Conservation (phyloP, 2,113 vertebrate genomes). For the Dicerorhinus sumatrensis region DNA sequence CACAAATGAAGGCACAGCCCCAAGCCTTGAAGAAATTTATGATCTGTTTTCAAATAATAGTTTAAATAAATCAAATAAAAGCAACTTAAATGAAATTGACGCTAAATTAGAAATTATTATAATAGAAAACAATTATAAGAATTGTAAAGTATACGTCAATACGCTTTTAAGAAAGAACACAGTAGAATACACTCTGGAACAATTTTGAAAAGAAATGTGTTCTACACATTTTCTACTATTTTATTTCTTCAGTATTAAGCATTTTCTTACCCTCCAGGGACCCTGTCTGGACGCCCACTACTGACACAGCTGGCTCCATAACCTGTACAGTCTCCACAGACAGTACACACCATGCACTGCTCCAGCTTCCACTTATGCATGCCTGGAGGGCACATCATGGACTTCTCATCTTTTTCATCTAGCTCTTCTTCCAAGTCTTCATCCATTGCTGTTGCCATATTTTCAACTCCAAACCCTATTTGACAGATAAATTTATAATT, state of each 20-base stretch:
- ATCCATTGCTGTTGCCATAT: slow-evolving; percentile 99
- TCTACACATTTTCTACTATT: background rate
- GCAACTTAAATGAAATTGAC: background rate
- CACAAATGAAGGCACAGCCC: background rate
- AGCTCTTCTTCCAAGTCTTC: slow-evolving; percentile 98
- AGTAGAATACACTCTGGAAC: background rate
- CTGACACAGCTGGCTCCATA: slow-evolving; percentile 99
- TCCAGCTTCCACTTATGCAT: slow-evolving; percentile 99
- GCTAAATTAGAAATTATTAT: background rate
- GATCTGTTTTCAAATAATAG: slow-evolving; percentile 45
- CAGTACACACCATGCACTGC: slow-evolving; percentile 99
- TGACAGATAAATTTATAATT: slow-evolving; percentile 36
- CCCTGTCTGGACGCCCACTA: slow-evolving; percentile 97
- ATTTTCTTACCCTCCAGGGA: slow-evolving; percentile 95
- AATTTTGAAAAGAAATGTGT: background rate
- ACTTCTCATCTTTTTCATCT: slow-evolving; percentile 99
- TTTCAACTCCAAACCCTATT: slow-evolving; percentile 96
- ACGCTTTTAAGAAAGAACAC: background rate
- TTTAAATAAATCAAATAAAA: slow-evolving; percentile 40
- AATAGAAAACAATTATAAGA: background rate
- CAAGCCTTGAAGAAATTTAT: background rate
- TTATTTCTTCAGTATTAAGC: background rate
- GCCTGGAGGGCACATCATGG: slow-evolving; percentile 99
- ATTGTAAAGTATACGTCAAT: background rate
- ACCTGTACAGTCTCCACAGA: slow-evolving; percentile 98